Evolutionary conservation across 2,888 invertebrate species (phyloP).

Genomic region (Zaprionus bogoriensis): DNA sequence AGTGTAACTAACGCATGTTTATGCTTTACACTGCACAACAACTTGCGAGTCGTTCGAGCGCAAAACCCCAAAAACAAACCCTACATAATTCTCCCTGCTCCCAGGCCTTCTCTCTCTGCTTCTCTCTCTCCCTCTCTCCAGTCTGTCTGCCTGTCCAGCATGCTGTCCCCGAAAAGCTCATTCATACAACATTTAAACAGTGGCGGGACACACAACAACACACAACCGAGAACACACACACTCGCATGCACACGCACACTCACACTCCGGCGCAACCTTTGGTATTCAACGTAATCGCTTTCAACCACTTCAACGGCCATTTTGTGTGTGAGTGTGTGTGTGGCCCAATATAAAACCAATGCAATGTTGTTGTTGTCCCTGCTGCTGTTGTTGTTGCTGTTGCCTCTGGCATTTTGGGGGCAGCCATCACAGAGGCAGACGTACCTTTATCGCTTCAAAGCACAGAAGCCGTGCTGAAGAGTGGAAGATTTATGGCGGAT

Average conservation of each 20-base stretch:
- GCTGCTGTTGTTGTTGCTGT: conserved; percentile 38
- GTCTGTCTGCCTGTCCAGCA: conserved; percentile 19
- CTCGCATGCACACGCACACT: conserved; percentile 15
- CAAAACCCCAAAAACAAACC: conserved; percentile 43
- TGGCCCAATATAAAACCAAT: conserved; percentile 59
- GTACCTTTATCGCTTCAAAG: conserved; percentile 77
- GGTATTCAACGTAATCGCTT: conserved; percentile 76
- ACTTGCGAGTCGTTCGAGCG: conserved; percentile 50
- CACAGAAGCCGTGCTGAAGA: conserved; percentile 79
- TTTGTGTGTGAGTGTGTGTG: conserved; percentile 47
- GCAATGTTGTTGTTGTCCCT: conserved; percentile 24
- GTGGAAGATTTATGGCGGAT: conserved; percentile 83
- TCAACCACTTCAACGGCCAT: conserved; percentile 77
- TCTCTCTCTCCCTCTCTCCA: too few species aligned
- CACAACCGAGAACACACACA: conserved; percentile 17
- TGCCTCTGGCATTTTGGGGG: conserved; percentile 60
- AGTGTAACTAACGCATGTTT: conserved; percentile 65
- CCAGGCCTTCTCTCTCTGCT: too few species aligned
- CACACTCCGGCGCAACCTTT: conserved; percentile 59
- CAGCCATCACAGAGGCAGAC: conserved; percentile 52
- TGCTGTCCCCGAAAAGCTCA: conserved; percentile 56
- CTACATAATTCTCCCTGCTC: conserved; percentile 42
- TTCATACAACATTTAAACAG: conserved; percentile 74
- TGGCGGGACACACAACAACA: conserved; percentile 50
- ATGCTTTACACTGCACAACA: conserved; percentile 51